These are phyloP conservation scores for Erpetoichthys calabaricus DNA, from an alignment of 2,797 vertebrate species.

Conservation along the genomic window DNA sequence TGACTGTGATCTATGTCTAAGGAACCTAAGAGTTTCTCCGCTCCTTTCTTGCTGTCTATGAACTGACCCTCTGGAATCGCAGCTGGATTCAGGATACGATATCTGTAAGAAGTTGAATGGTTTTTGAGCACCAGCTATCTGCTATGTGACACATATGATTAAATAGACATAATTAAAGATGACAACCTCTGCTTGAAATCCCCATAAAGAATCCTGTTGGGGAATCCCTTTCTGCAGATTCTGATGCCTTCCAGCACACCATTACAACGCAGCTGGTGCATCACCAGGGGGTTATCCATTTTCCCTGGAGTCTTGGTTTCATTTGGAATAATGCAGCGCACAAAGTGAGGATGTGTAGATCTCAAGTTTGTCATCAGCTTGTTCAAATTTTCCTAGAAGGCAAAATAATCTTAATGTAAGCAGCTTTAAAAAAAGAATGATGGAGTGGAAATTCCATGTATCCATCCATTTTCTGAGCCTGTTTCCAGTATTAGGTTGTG, in stretches of 20 bases:
- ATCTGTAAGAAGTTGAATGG: slow-evolving; percentile 32
- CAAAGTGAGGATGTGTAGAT: slow-evolving; percentile 74
- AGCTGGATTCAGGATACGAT: slow-evolving; percentile 66
- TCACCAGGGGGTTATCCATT: slow-evolving; percentile 73
- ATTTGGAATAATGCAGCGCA: slow-evolving; percentile 75
- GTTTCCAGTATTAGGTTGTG: no score
- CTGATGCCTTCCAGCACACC: slow-evolving; percentile 74
- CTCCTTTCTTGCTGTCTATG: slow-evolving; percentile 69
- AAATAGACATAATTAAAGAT: neutral
- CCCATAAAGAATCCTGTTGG: slow-evolving; percentile 66
- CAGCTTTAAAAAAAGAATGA: no score
- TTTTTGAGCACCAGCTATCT: neutral
- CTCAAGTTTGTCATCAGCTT: slow-evolving; percentile 79
- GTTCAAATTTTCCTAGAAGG: slow-evolving; percentile 69
- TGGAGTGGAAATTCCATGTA: no score
- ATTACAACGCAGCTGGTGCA: slow-evolving; percentile 72
- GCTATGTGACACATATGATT: neutral
- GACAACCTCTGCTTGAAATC: slow-evolving; percentile 61
- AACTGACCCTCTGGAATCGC: slow-evolving; percentile 72
- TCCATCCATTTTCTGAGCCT: no score
- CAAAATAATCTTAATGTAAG: neutral
- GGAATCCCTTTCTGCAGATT: slow-evolving; percentile 75
- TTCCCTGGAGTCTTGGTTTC: slow-evolving; percentile 68
- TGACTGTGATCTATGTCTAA: slow-evolving; percentile 57
- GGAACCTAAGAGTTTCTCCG: slow-evolving; percentile 63